phyloP scores from a whole-genome alignment of 2,797 vertebrate species.

The Eulemur mongoz region DNA sequence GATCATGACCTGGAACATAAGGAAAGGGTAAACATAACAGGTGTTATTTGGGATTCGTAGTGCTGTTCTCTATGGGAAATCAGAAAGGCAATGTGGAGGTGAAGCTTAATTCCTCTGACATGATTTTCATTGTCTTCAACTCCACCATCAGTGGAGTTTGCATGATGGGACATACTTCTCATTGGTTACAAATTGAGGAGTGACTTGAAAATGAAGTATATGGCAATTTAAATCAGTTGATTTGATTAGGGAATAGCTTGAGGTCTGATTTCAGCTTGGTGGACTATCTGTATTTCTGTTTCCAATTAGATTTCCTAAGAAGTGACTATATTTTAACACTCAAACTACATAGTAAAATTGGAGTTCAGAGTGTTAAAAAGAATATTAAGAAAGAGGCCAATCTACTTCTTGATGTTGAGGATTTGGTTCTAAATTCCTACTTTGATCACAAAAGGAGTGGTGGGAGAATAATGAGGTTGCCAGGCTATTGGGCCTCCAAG shows the following conservation, averaged over 20 bases:
- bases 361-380: neutral
- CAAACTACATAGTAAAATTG: neutral
- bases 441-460: neutral
- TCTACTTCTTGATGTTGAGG: neutral
- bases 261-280: slow-evolving; percentile 40
- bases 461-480: neutral
- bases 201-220: slow-evolving; percentile 56
- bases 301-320: slow-evolving; percentile 1
- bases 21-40: slow-evolving; percentile 43
- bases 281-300: neutral
- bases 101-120: slow-evolving; percentile 64
- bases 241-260: slow-evolving; percentile 40
- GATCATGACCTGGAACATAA: neutral
- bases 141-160: slow-evolving; percentile 48
- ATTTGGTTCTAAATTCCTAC: neutral
- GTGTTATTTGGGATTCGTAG: slow-evolving; percentile 6
- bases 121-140: slow-evolving; percentile 26
- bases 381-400: neutral
- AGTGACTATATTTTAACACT: neutral
- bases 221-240: slow-evolving; percentile 60
- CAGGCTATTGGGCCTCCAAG: neutral
- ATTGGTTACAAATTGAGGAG: slow-evolving; percentile 48
- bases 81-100: neutral
- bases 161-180: slow-evolving; percentile 61
- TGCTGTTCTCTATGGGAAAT: neutral